Conservation (phyloP, 2,888 invertebrate species). For the Patella depressa region DNA sequence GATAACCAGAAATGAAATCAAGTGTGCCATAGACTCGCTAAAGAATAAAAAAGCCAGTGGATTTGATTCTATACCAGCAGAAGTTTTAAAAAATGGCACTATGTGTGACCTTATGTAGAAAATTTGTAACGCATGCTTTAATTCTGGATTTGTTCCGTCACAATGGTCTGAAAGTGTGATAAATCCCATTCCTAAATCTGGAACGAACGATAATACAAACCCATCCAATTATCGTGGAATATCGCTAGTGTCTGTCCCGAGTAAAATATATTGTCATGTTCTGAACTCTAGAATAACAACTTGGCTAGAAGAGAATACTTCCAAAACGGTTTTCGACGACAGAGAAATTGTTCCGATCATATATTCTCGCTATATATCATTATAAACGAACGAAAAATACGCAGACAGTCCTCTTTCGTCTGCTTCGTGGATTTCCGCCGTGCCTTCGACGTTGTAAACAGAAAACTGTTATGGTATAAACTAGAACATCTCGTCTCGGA, state of each 20-base stretch:
- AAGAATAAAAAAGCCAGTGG: neutral
- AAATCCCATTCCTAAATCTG: neutral
- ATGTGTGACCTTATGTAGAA: neutral
- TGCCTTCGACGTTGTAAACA: neutral
- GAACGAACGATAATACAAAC: neutral
- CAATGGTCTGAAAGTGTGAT: neutral
- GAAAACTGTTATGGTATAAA: neutral
- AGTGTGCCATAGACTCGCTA: neutral
- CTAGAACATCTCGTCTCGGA: neutral
- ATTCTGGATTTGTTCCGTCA: neutral
- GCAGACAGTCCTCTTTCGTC: neutral
- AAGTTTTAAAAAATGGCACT: neutral
- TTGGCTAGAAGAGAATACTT: neutral
- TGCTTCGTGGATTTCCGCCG: slow-evolving; percentile 3
- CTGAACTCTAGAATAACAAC: neutral
- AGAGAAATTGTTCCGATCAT: neutral
- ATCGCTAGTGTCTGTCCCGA: neutral
- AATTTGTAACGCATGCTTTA: neutral
- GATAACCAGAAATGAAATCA: neutral
- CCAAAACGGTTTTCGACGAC: neutral
- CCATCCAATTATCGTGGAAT: neutral
- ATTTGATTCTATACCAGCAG: neutral
- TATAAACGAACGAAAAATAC: neutral
- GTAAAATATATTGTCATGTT: neutral
- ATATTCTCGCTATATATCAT: neutral